Conservation (phyloP, 2,888 invertebrate genomes). For the Diloba caeruleocephala region DNA sequence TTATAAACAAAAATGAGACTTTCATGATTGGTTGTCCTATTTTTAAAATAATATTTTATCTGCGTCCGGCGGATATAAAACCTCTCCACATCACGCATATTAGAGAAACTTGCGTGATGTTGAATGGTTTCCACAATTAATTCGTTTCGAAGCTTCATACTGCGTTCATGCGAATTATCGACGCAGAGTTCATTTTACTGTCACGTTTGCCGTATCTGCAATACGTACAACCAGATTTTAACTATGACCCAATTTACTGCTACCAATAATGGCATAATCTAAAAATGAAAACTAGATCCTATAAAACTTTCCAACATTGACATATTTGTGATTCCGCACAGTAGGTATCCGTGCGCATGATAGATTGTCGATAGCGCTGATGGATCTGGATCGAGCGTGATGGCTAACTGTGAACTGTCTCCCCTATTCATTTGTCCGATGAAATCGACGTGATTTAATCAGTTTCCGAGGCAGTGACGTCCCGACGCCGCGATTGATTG, state of each 20-base stretch:
- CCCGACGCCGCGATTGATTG: conserved; percentile 82
- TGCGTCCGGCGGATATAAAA: too few species aligned
- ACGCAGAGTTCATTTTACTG: conserved; percentile 10
- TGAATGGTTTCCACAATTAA: too few species aligned
- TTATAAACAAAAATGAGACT: too few species aligned
- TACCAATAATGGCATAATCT: conserved; percentile 25
- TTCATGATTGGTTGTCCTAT: too few species aligned
- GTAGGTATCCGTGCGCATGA: conserved; percentile 58
- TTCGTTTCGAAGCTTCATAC: too few species aligned
- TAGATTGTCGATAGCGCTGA: conserved; percentile 66
- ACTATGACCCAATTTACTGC: conserved; percentile 8
- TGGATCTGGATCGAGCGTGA: conserved; percentile 80
- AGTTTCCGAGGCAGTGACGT: conserved; percentile 79
- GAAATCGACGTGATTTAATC: conserved; percentile 87
- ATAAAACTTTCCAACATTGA: conserved; percentile 37
- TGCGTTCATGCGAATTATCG: too few species aligned
- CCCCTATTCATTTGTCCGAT: conserved; percentile 78
- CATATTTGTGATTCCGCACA: conserved; percentile 41
- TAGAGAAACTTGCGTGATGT: too few species aligned
- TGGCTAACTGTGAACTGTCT: conserved; percentile 76
- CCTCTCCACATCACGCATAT: too few species aligned
- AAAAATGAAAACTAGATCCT: conserved; percentile 20
- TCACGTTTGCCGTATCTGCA: neutral
- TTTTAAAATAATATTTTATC: too few species aligned
- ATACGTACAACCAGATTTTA: conserved; percentile 8